phyloP scores from a whole-genome alignment of 2,113 vertebrate species.

The Asarcornis scutulata region DNA sequence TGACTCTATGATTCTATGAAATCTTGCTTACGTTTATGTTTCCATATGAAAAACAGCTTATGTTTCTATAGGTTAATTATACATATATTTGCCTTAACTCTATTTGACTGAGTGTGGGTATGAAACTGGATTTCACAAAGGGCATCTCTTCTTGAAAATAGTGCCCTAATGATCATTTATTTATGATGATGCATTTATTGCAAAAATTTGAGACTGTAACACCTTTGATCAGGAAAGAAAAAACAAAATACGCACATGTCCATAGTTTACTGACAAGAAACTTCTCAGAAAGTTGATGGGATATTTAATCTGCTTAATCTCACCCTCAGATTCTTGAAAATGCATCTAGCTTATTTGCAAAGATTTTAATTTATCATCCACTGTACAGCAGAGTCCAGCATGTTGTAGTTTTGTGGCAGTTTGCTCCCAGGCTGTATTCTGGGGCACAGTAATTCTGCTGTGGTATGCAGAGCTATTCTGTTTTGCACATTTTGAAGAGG shows the following conservation, averaged over 20 bases:
- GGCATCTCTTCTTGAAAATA: neutral
- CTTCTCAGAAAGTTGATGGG: neutral
- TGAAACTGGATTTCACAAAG: neutral
- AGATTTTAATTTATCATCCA: neutral
- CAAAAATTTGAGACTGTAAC: neutral
- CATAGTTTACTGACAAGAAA: neutral
- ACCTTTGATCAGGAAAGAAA: neutral
- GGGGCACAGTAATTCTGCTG: slow-evolving; percentile 11
- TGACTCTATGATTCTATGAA: neutral
- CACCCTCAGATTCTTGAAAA: neutral
- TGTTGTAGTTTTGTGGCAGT: neutral
- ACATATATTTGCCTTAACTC: neutral
- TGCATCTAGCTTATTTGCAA: neutral
- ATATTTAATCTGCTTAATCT: neutral
- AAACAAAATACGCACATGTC: accelerated
- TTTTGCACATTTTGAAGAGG: slow-evolving; percentile 14
- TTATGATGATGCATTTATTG: neutral
- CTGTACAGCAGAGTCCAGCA: neutral
- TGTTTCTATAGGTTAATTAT: neutral
- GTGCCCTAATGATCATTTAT: neutral
- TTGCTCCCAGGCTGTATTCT: neutral
- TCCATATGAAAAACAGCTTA: neutral
- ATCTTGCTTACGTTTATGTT: neutral
- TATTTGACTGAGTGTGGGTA: neutral
- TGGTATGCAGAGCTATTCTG: slow-evolving; percentile 16